Evolutionary conservation across 1,140 invertebrate species (phyloP), one percentile per base, ranked within the genome.

Genomic region (Wasmannia auropunctata): DNA sequence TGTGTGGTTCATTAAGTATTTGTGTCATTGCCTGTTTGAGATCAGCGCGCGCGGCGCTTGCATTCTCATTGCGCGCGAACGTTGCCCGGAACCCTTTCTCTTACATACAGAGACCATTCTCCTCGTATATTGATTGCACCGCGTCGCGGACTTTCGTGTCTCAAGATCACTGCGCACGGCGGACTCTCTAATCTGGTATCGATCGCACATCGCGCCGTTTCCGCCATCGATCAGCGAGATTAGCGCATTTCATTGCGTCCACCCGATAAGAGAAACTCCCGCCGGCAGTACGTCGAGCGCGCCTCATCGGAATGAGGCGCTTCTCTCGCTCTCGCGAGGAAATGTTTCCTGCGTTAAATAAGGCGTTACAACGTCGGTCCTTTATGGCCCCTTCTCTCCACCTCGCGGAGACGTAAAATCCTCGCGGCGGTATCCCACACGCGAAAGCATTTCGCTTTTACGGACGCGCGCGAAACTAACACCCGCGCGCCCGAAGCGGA

Each of bases 371-470:
- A 14, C 43, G 34, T 76, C 37, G 76, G 25, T 58, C 54, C 74
- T 86, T 81, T 81, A 62, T 65, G 31, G 10, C 6, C 28, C 60
- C 49, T 56, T 69, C 74, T 84, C 49, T 58, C 34, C 10, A 40
- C 28, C 54, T n/a, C 86, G 62, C 72, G 81, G n/a, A 80, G 69
- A 63, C 11, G 25, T 80, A 56, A 63, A 80, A 65, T 89, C 89
- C 89, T 88, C 40, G 54, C 56, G 60, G 88, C 75, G 69, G 81
- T 90, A 75, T 90, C 89, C 62, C 89, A 90, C n/a, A n/a, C n/a
- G n/a, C 86, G 81, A 86, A 87, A 77, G 46, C 56, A 56, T 85
- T 62, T 56, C 86, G 86, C 79, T 87, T 25, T 87, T 77, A 54
- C 81, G 70, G 69, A 86, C 75, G 58, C 67, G 77, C 80, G 46